Percentiles rank a stretch among this genome's conserved stretches.
These are phyloP conservation scores for Drymodes brunneopygia DNA, from an alignment of 2,113 vertebrate species.

Conservation along the genomic window DNA sequence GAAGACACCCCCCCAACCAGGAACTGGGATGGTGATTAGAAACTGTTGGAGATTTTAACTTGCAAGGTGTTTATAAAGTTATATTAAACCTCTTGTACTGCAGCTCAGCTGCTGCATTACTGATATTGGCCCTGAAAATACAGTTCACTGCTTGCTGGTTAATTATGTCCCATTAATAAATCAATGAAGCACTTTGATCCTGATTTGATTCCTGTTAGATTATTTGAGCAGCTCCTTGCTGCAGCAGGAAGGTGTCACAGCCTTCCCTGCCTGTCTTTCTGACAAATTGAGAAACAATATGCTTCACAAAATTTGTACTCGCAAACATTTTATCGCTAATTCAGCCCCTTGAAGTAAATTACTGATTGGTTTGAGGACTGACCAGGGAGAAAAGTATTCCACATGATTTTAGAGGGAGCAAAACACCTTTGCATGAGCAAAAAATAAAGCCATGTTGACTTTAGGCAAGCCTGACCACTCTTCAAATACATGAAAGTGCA, in stretches of 20 bases:
- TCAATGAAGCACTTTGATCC: background rate
- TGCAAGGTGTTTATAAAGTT: background rate
- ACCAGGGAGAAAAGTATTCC: background rate
- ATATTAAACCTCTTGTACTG: background rate
- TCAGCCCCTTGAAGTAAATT: background rate
- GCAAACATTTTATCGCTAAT: background rate
- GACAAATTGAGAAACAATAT: background rate
- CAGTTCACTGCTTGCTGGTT: background rate
- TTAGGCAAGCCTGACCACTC: background rate
- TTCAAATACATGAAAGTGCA: background rate
- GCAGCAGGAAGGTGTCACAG: background rate
- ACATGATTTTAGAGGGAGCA: background rate
- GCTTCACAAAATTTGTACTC: background rate
- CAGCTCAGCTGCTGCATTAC: background rate
- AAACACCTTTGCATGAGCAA: background rate
- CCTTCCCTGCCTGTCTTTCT: background rate
- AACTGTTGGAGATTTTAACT: background rate
- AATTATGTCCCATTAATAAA: constrained; percentile 36
- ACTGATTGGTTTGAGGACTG: background rate
- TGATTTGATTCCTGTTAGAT: background rate
- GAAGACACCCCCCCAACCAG: background rate
- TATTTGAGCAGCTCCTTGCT: background rate
- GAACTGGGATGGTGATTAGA: background rate
- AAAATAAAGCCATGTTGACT: background rate
- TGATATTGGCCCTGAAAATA: background rate